These are phyloP conservation scores for Biston betularia DNA, from an alignment of 2,888 invertebrate genomes.

Conservation along the genomic window DNA sequence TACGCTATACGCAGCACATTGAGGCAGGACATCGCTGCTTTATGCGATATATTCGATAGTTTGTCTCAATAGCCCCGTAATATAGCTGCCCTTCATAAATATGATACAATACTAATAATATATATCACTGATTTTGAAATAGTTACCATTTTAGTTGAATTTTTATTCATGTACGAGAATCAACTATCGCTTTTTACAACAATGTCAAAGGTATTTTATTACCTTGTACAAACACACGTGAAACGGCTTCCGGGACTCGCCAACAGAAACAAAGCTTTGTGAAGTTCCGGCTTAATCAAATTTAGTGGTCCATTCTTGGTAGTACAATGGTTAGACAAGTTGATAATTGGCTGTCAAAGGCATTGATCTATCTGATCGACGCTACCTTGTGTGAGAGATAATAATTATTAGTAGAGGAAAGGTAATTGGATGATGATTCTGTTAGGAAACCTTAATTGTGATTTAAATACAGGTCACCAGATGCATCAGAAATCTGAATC, in stretches of 20 bases:
- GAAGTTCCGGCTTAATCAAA: constrained; percentile 57
- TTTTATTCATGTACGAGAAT: neutral
- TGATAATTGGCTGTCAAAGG: constrained; percentile 44
- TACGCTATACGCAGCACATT: too few species aligned
- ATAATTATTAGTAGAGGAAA: too few species aligned
- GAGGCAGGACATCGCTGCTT: too few species aligned
- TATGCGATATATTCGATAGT: too few species aligned
- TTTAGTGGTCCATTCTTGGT: constrained; percentile 53
- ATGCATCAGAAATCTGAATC: neutral
- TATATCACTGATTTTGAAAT: too few species aligned
- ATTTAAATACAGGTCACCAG: neutral
- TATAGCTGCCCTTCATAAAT: too few species aligned
- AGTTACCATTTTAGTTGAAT: neutral
- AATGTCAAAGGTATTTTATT: constrained; percentile 5
- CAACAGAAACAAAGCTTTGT: constrained; percentile 54
- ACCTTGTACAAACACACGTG: neutral
- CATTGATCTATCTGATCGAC: constrained; percentile 26
- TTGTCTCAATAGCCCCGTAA: too few species aligned
- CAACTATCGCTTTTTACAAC: neutral
- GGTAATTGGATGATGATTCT: constrained; percentile 13
- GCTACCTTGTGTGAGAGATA: constrained; percentile 5
- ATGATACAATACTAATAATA: too few species aligned
- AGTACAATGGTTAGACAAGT: constrained; percentile 38
- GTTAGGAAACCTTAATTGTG: neutral
- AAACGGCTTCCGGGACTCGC: constrained; percentile 38